A percentile compares a stretch with the other conserved stretches of the same genome.
Evolutionary conservation across 2,797 vertebrate genomes (phyloP).

Genomic region (Lateolabrax maculatus): DNA sequence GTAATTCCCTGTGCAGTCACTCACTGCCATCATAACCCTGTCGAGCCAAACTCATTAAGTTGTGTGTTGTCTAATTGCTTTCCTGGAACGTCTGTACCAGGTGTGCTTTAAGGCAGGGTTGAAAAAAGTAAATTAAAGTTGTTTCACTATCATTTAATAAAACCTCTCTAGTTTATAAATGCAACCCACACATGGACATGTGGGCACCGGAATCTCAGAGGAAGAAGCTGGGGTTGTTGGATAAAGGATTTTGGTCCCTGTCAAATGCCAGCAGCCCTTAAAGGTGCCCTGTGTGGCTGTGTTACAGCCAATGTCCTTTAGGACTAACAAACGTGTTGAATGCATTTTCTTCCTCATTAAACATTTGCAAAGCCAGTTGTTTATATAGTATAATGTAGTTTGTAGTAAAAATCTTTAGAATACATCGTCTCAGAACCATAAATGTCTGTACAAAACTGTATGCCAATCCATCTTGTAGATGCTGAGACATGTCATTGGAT

Average conservation of each 20-base stretch:
- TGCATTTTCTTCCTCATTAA: neutral
- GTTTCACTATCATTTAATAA: neutral
- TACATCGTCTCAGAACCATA: neutral
- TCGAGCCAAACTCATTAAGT: constrained; percentile 20
- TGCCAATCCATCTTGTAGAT: neutral
- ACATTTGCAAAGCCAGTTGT: neutral
- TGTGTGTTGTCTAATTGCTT: neutral
- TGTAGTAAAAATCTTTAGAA: no score
- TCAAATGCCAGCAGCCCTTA: neutral
- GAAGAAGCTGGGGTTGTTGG: no score
- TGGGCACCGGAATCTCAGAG: neutral
- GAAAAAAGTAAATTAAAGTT: neutral
- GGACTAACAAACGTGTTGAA: neutral
- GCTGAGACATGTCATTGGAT: no score
- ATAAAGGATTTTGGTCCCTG: no score
- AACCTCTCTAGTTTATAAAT: neutral
- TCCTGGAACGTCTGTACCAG: neutral
- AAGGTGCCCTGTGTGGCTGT: neutral
- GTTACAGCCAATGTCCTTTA: neutral
- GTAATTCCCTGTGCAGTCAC: neutral
- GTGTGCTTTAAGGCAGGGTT: neutral
- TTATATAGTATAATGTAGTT: no score
- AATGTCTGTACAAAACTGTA: neutral
- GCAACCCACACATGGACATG: neutral
- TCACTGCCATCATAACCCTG: neutral